Evolutionary conservation across 2,888 invertebrate species (phyloP), one percentile per base, ranked within the genome.

Genomic region (Andrena camellia): DNA sequence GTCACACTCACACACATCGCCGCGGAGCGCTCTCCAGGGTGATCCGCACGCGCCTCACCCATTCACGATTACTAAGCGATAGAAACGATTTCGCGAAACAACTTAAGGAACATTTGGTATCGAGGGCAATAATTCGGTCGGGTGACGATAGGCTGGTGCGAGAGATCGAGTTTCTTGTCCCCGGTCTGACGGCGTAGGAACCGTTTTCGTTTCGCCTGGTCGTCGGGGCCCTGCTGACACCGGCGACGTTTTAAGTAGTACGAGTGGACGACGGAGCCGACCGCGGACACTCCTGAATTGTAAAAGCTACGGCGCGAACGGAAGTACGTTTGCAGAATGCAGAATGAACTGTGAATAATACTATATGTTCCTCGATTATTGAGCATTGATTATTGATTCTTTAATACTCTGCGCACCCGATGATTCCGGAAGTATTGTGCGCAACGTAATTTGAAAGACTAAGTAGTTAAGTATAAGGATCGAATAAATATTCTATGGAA

Each of bases 101-200:
- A 88, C 84, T 80, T 72, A 87, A 88, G 88, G 89, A 89, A 88
- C 88, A 87, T 89, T 88, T 88, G 89, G 86, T 89, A 89, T 88
- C 83, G 74, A 71, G 87, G 86, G 82, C 79, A 74, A 84, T 87
- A 87, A 88, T 89, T 84, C 86, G 86, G 80, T 84, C 64, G 74
- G 70, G 52, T 70, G 76, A 77, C 81, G 83, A 70, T 83, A 80
- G 85, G 75, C 86, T 75, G 78, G 59, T 75, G 82, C 68, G 72
- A 70, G 73, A 66, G 73, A 86, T 81, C 74, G 50, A 54, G 59
- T n/a, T 31, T 59, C n/a, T 33, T 13, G 70, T 57, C 48, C 5
- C 59, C 42, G 42, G 52, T 42, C 35, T 76, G 50, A 78, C 26
- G 72, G 70, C 52, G 64, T 78, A 82, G 79, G 77, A 86, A 84